These are phyloP conservation scores for Acanthopagrus latus DNA, from an alignment of 2,797 vertebrate genomes.

Conservation along the genomic window DNA sequence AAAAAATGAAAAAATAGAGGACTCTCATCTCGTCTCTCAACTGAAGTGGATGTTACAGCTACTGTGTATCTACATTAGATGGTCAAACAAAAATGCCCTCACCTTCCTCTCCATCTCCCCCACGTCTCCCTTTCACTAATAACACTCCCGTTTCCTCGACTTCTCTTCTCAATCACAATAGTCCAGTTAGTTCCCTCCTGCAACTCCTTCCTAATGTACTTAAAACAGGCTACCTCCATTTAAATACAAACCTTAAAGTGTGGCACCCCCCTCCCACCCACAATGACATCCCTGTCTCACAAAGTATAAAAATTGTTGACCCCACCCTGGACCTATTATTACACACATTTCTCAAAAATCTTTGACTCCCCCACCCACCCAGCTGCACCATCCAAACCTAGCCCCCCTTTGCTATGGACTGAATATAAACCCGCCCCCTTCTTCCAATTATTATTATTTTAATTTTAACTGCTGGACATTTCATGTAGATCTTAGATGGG, in stretches of 20 bases:
- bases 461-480: slow-evolving; percentile 45
- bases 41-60: slow-evolving; percentile 67
- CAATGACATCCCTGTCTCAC: slow-evolving; percentile 71
- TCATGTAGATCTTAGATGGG: slow-evolving; percentile 60
- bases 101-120: slow-evolving; percentile 49
- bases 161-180: slow-evolving; percentile 37
- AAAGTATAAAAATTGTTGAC: slow-evolving; percentile 81
- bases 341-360: slow-evolving; percentile 79
- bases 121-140: slow-evolving; percentile 46
- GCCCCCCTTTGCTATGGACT: slow-evolving; percentile 42
- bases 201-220: slow-evolving; percentile 64
- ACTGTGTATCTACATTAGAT: slow-evolving; percentile 67
- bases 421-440: slow-evolving; percentile 48
- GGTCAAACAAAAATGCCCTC: slow-evolving; percentile 66
- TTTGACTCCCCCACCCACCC: slow-evolving; percentile 44
- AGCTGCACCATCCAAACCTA: slow-evolving; percentile 48
- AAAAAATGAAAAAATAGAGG: slow-evolving; percentile 54
- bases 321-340: slow-evolving; percentile 67
- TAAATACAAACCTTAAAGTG: slow-evolving; percentile 82
- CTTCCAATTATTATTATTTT: slow-evolving; percentile 29
- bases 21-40: slow-evolving; percentile 54
- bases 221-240: slow-evolving; percentile 78
- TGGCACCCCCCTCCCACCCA: slow-evolving; percentile 67
- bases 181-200: slow-evolving; percentile 64
- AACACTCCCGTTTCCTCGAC: slow-evolving; percentile 30